Evolutionary conservation across 2,888 invertebrate genomes (phyloP).

Genomic region (Drosophila antonietae): DNA sequence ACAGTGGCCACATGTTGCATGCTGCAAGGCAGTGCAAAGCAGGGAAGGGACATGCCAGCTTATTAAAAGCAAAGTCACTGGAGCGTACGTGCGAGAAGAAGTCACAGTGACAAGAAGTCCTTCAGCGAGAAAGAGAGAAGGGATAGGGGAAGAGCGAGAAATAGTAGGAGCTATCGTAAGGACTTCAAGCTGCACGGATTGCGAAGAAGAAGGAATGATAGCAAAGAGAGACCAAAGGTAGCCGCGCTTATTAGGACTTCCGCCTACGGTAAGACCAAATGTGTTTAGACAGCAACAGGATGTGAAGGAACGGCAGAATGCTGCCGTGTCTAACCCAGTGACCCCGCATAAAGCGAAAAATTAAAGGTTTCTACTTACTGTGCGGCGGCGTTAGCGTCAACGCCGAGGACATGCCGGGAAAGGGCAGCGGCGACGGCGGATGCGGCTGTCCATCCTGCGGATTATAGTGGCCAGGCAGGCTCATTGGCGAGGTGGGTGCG

Average conservation of each 20-base stretch:
- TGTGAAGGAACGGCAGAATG: conserved; percentile 18
- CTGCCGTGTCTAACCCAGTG: conserved; percentile 59
- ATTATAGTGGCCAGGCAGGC: conserved; percentile 84
- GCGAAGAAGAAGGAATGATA: not conserved
- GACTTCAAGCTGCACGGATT: not conserved
- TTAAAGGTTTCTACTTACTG: conserved; percentile 86
- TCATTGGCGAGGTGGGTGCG: conserved; percentile 84
- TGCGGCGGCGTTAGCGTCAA: conserved; percentile 93
- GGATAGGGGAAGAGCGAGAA: too few species aligned
- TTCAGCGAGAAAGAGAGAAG: not conserved
- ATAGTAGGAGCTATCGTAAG: conserved; percentile 11
- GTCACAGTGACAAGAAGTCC: conserved; percentile 14
- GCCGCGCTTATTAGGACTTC: conserved; percentile 37
- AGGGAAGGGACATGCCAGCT: conserved; percentile 33
- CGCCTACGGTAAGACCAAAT: conserved; percentile 17
- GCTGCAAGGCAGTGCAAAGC: conserved; percentile 3
- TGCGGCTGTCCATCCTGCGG: conserved; percentile 85
- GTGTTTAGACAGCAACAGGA: conserved; percentile 31
- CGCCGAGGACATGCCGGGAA: conserved; percentile 87
- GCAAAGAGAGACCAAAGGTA: not conserved
- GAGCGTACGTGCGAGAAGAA: conserved; percentile 20
- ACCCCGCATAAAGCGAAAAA: conserved; percentile 32
- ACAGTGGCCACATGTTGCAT: conserved; percentile 76
- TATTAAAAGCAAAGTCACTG: conserved; percentile 44
- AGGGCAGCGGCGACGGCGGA: conserved; percentile 88